Conservation (phyloP, 2,113 vertebrate genomes). For the Panurus biarmicus region DNA sequence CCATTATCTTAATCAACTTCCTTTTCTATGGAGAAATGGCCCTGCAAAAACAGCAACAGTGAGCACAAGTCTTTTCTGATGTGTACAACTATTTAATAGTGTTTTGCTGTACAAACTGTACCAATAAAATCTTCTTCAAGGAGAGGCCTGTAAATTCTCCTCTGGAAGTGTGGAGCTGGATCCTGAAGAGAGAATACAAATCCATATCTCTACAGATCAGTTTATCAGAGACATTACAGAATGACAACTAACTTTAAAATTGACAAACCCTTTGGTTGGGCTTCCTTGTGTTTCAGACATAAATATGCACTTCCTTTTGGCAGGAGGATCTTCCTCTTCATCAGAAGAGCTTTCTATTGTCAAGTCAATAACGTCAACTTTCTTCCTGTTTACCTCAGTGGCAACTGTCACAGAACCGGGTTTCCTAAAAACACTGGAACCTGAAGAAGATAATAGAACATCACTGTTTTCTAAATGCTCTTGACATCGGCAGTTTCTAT, state of each 20-base stretch:
- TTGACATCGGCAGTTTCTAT: neutral
- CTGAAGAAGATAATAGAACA: slow-evolving; percentile 29
- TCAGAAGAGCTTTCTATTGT: neutral
- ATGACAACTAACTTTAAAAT: neutral
- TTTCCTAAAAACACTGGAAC: slow-evolving; percentile 52
- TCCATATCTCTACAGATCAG: neutral
- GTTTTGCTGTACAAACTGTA: neutral
- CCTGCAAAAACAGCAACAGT: neutral
- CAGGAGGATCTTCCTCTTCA: neutral
- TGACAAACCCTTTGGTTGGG: neutral
- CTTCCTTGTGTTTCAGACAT: neutral
- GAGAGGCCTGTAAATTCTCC: neutral
- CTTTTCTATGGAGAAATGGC: neutral
- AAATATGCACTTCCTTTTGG: neutral
- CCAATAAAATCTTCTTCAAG: neutral
- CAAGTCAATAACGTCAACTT: neutral
- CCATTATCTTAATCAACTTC: neutral
- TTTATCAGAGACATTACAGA: neutral
- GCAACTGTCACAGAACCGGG: neutral
- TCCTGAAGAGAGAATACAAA: neutral
- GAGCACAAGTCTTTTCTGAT: neutral
- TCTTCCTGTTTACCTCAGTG: neutral
- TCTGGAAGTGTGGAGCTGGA: neutral
- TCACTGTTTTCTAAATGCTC: neutral
- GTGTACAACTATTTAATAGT: neutral